Evolutionary conservation across 2,113 vertebrate species (phyloP), one percentile per base, ranked within the genome.

Genomic region (Oostethus manadensis): DNA sequence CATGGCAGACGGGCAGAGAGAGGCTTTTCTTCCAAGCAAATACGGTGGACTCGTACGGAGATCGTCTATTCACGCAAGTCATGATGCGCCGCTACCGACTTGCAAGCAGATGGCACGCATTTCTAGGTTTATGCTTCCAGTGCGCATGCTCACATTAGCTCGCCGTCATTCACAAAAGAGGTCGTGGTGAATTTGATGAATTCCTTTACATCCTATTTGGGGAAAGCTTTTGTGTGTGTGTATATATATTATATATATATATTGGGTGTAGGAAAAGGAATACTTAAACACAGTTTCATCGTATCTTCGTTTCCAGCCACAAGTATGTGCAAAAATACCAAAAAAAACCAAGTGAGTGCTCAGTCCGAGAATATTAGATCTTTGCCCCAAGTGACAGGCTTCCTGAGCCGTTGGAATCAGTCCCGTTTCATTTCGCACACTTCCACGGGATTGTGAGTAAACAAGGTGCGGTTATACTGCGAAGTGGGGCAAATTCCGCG

Each of bases 1-100:
- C 84, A 83, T 66, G 76, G 67, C 75, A 77, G 66, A 71, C 71
- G 62, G 78, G 49, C 43, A 59, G 67, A 73, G 66, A 65, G 50
- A 18, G 73, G 73, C 77, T 72, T 58, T 62, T 48, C 71, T 64
- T 62, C 72, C 51, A 49, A 58, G 58, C 54, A 60, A 18, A 63
- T 11, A 79, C 58, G 64, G 63, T 56, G 22, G 48, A 46, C 53
- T 17, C 44, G 14, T 29, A 21, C 64, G 54, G 1, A 81, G 85
- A 85, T 87, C 79, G 64, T 85, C 68, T 76, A 68, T 26, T 29
- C 15, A 18, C 26, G 10, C 15, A 54, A 35, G 11, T 11, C 29
- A 33, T 20, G 29, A 54, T 54, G 51, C 29, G 51, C 17, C 29
- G 33, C 53, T 20, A 40, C 5, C 11, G 35, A 40, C 22, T 50